Base-by-base conservation (phyloP, 1,140 invertebrate genomes). In the Batillaria attramentaria region DNA sequence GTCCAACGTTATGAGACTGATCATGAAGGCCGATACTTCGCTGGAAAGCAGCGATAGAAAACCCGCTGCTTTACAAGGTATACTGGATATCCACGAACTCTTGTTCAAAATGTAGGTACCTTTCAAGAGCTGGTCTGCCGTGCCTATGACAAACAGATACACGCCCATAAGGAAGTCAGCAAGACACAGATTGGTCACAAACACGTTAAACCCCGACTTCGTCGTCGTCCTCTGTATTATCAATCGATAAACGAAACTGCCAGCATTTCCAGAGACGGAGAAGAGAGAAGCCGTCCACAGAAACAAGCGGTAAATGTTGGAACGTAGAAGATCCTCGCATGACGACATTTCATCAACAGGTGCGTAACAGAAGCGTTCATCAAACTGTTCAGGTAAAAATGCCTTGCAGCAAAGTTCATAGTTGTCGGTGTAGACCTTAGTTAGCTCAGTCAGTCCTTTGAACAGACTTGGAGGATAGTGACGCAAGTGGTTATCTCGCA, bases 41-140 rank as follows among this genome's bases (percentile, higher is more conserved):
- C n/a, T n/a, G n/a, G n/a, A n/a, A n/a, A n/a, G n/a, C n/a, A n/a
- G n/a, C n/a, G n/a, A n/a, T n/a, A n/a, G n/a, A 33, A 87, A 81
- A 4, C 88, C 88, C 16, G 87, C 86, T 5, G 83, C 13, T 65
- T 81, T 72, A 72, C 88, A 89, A 0, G 73, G 31, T 0, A 4
- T n/a, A 42, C 88, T 84, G 10, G 78, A 33, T 24, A 79, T 82
- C 88, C 88, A 89, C 16, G 68, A 20, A 0, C 60, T 62, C 16
- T 84, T 84, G 5, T 66, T 20, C 43, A 39, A 60, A 33, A 76
- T 66, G 28, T 81, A 81, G 20, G 39, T 54, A 16, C 89, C 92
- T 0, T 73, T 39, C 50, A 70, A 80, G 28, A 70, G 43, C 6
- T 46, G 31, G 73, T 80, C 79, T 20, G 66, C 79, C 28, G 73